Evolutionary conservation across 2,113 vertebrate species (phyloP), one percentile per base, ranked within the genome.

Genomic region (Cepphus grylle): DNA sequence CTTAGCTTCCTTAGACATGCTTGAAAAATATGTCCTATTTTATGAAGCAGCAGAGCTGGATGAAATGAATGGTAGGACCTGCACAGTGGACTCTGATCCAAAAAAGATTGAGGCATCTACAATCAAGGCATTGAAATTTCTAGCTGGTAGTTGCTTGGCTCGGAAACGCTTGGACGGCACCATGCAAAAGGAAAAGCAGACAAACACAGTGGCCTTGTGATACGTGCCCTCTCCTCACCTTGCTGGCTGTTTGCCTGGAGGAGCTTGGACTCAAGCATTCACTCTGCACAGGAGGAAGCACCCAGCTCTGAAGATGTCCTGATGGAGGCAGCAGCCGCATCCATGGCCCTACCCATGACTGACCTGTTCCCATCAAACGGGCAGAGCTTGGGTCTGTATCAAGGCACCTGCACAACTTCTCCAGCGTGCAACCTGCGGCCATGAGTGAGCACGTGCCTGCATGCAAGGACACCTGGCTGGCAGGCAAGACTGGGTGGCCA

Each of bases 291-390:
- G 47, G 8, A 82, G 47, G 38, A 83, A 86, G 36, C 29, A 12
- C 9, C 50, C 61, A 61, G 71, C 50, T 88, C 62, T 71, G 12
- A 63, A 55, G 43, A 62, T 12, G 32, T 45, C 56, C 76, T 43
- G 19, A 14, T 2, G 25, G n/a, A 89, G 53, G 62, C n/a, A 34
- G 56, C 38, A 80, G 67, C 43, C 43, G 21, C 2, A 4, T 16
- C 22, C 1, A 0, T 17, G n/a, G 50, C 15, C 47, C 55, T 8
- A 25, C 5, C 14, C 5, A 2, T 43, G 12, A 49, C 38, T 45
- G 61, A 59, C 53, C 25, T 13, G 5, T 8, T 63, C 43, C 77
- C 34, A 36, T 26, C 53, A 72, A 53, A 86, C 0, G 5, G 56
- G 47, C 47, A 86, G 42, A 88, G 62, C 25, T 11, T 69, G 61